Evolutionary conservation across 2,113 vertebrate species (phyloP).

Genomic region (Pituophis catenifer): DNA sequence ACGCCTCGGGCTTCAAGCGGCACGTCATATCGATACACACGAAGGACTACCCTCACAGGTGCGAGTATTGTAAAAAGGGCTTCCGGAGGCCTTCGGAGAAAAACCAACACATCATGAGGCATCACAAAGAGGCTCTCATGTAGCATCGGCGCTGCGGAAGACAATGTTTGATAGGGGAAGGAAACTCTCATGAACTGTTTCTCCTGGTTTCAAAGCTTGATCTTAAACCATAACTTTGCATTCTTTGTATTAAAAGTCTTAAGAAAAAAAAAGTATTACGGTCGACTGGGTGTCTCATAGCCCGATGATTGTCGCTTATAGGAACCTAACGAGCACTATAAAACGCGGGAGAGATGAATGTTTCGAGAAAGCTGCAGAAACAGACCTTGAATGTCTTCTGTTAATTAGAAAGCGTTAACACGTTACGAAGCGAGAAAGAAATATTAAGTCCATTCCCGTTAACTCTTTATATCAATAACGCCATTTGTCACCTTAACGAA

Average conservation of each 20-base stretch:
- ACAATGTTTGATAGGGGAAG: constrained; percentile 53
- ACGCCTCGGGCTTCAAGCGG: constrained; percentile 98
- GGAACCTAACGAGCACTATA: constrained; percentile 66
- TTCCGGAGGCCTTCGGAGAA: constrained; percentile 98
- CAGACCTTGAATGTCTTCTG: constrained; percentile 64
- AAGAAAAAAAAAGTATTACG: constrained; percentile 58
- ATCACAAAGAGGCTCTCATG: constrained; percentile 95
- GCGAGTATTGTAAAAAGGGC: constrained; percentile 98
- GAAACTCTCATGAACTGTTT: constrained; percentile 73
- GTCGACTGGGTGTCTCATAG: constrained; percentile 64
- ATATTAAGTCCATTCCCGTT: constrained; percentile 49
- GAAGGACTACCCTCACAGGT: constrained; percentile 98
- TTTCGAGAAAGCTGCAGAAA: constrained; percentile 61
- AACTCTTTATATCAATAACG: constrained; percentile 61
- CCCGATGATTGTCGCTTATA: constrained; percentile 67
- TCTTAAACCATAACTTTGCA: constrained; percentile 75
- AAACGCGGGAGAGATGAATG: constrained; percentile 64
- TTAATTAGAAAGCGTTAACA: constrained; percentile 46
- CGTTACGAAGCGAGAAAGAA: constrained; percentile 55
- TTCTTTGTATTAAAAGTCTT: constrained; percentile 77
- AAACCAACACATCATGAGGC: constrained; percentile 98
- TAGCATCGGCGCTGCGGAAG: constrained; percentile 62
- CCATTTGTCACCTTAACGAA: constrained; percentile 32
- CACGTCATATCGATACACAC: constrained; percentile 99
- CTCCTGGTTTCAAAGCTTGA: constrained; percentile 77